Conservation (phyloP, 2,888 invertebrate species). For the Lymantria dispar region DNA sequence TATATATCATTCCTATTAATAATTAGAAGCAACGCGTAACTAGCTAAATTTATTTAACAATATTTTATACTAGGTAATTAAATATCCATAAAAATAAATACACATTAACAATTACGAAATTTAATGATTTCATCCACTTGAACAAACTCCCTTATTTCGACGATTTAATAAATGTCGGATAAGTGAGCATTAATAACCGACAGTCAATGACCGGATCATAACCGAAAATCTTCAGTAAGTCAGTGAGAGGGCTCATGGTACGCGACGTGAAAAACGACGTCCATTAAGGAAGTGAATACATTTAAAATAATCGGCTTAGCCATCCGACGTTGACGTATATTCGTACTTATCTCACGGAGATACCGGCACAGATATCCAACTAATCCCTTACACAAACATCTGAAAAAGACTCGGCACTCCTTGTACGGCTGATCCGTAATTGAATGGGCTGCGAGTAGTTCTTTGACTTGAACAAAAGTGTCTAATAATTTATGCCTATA, state of each 20-base stretch:
- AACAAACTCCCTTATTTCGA: slow-evolving; percentile 44
- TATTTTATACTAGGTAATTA: neutral
- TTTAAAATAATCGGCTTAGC: slow-evolving; percentile 83
- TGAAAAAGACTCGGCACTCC: slow-evolving; percentile 79
- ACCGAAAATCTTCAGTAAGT: slow-evolving; percentile 79
- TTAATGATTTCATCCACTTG: slow-evolving; percentile 40
- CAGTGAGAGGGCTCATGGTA: slow-evolving; percentile 60
- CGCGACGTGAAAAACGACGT: slow-evolving; percentile 77
- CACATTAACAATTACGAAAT: slow-evolving; percentile 38
- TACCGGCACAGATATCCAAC: slow-evolving; percentile 79
- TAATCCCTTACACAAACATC: slow-evolving; percentile 81
- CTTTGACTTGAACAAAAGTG: slow-evolving; percentile 79
- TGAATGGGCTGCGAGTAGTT: slow-evolving; percentile 71
- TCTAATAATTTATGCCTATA: slow-evolving; percentile 81
- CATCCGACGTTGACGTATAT: slow-evolving; percentile 82
- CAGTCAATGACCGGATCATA: slow-evolving; percentile 81
- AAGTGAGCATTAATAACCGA: slow-evolving; percentile 63
- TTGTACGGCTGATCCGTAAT: slow-evolving; percentile 74
- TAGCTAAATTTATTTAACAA: too few species aligned
- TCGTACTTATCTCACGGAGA: slow-evolving; percentile 81
- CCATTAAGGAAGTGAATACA: slow-evolving; percentile 83
- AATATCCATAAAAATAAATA: slow-evolving; percentile 1
- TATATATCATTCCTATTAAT: too few species aligned
- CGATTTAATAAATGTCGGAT: slow-evolving; percentile 68
- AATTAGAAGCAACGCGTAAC: too few species aligned